A percentile compares a stretch with the other conserved stretches of the same genome.
phyloP scores from a whole-genome alignment of 2,888 invertebrate genomes.

The Urechis unicinctus region DNA sequence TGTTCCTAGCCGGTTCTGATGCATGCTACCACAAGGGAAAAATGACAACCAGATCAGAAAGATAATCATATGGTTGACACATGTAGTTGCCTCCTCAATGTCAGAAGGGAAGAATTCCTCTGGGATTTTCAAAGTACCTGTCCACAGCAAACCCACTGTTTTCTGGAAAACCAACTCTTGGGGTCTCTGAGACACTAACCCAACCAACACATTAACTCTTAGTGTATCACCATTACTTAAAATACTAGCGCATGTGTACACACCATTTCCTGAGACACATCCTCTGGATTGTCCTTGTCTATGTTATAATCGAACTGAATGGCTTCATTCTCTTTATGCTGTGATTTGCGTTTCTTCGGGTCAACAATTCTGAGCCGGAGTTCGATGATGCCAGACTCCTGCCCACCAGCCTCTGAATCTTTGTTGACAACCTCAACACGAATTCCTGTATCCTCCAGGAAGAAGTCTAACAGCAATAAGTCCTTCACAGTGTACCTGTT shows the following conservation, averaged over 20 bases:
- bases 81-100: too few species aligned
- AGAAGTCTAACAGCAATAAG: constrained; percentile 89
- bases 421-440: constrained; percentile 68
- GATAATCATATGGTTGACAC: too few species aligned
- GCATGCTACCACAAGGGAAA: too few species aligned
- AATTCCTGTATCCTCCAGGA: constrained; percentile 85
- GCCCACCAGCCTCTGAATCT: constrained; percentile 42
- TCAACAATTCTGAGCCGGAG: constrained; percentile 90
- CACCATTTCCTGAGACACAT: constrained; percentile 85
- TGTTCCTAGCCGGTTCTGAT: too few species aligned
- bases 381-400: constrained; percentile 52
- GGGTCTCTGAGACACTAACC: neutral
- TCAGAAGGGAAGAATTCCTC: too few species aligned
- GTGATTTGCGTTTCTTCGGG: constrained; percentile 92
- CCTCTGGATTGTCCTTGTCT: constrained; percentile 82
- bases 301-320: constrained; percentile 98
- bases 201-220: neutral
- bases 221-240: neutral
- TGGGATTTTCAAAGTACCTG: too few species aligned
- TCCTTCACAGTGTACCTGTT: constrained; percentile 84
- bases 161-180: too few species aligned
- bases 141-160: too few species aligned
- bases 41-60: too few species aligned
- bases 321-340: constrained; percentile 98
- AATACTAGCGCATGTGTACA: neutral